phyloP scores from a whole-genome alignment of 2,797 vertebrate genomes.

The Esox masquinongy region DNA sequence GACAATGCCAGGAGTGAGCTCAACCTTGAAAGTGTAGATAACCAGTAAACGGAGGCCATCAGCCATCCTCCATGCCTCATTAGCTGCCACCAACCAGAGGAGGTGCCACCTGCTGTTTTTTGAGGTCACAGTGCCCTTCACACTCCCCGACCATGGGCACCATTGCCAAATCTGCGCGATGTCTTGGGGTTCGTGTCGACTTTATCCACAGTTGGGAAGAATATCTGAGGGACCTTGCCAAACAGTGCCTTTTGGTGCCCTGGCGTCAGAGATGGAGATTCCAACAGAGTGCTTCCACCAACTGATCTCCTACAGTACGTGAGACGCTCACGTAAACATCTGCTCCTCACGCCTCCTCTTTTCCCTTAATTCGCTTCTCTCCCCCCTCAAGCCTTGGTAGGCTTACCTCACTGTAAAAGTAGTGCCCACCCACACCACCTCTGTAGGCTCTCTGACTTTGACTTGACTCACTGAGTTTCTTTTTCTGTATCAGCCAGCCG shows the following conservation, averaged over 20 bases:
- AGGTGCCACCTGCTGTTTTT: conserved; percentile 60
- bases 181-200: not conserved
- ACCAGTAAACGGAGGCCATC: conserved; percentile 52
- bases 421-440: conserved; percentile 35
- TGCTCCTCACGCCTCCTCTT: not conserved
- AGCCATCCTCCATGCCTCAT: conserved; percentile 54
- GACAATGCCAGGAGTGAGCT: conserved; percentile 26
- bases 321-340: not conserved
- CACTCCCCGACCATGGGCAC: conserved; percentile 3
- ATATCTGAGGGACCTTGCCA: not conserved
- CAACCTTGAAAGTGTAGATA: conserved; percentile 44
- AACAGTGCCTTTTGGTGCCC: conserved; percentile 3
- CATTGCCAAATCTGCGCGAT: not conserved
- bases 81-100: conserved; percentile 51
- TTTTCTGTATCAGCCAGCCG: conserved; percentile 40
- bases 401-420: conserved; percentile 27
- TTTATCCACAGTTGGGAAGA: conserved; percentile 2
- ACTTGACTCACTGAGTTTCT: conserved; percentile 54
- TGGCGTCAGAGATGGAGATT: not conserved
- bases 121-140: conserved; percentile 61
- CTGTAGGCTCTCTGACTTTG: conserved; percentile 57
- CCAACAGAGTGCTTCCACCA: not conserved
- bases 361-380: not conserved
- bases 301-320: not conserved
- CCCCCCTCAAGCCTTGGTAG: not conserved